Percentiles rank a stretch among this genome's conserved stretches.
These are phyloP conservation scores for Platorchestia sp. DNA, from an alignment of 1,140 invertebrate species.

Conservation along the genomic window DNA sequence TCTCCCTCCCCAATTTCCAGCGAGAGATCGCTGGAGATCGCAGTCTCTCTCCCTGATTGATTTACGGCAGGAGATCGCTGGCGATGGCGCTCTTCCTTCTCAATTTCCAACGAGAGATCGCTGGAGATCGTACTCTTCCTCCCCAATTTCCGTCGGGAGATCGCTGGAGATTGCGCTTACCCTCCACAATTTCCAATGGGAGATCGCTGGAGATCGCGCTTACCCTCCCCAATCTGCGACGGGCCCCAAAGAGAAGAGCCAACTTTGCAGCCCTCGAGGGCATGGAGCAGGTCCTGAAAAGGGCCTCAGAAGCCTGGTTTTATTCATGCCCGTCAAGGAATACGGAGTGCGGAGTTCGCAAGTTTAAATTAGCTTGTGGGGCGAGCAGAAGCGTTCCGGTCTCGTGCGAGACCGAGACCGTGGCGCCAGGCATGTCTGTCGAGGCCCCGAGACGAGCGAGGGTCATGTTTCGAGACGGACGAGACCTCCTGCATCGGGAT, in stretches of 20 bases:
- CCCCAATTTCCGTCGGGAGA: no score
- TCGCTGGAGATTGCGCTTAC: no score
- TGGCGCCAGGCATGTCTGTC: background rate
- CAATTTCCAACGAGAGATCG: no score
- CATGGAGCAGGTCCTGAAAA: constrained; percentile 15
- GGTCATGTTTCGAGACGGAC: background rate
- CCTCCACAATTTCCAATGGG: background rate
- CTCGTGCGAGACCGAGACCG: background rate
- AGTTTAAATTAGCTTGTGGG: constrained; percentile 50
- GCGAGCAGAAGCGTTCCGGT: background rate
- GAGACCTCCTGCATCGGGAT: background rate
- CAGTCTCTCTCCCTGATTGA: no score
- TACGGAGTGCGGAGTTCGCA: constrained; percentile 22
- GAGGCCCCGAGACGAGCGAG: background rate
- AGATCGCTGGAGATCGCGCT: no score
- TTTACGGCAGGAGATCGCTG: no score
- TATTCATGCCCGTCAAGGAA: constrained; percentile 50
- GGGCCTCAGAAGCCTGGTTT: constrained; percentile 41
- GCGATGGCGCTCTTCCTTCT: no score
- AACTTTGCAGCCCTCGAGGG: background rate
- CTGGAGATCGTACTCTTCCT: no score
- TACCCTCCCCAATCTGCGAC: background rate
- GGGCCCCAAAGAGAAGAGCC: background rate
- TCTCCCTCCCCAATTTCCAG: no score
- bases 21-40: no score